Evolutionary conservation across 2,113 vertebrate genomes (phyloP), one percentile per base, ranked within the genome.

Genomic region (Rhizomys pruinosus): DNA sequence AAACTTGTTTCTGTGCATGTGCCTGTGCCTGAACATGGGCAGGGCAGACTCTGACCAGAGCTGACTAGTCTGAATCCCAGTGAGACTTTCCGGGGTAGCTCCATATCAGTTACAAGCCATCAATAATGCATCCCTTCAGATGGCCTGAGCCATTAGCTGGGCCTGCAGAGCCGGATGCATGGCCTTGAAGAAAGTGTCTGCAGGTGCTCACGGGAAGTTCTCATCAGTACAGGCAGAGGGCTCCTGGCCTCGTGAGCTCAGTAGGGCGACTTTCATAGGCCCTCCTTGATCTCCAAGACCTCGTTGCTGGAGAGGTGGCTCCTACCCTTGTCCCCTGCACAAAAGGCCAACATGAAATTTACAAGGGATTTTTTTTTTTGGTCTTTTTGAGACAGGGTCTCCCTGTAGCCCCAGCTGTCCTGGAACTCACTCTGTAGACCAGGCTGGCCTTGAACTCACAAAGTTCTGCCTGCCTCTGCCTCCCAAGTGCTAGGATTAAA

Each of bases 51-150:
- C 37, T 81, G 82, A 84, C 11, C 74, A 96, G 12, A 34, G 71
- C 79, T 95, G 81, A 90, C 90, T 89, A 69, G 93, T 71, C 73
- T 64, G 73, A 91, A 84, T 84, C 94, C 92, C 84, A 0, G 4
- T 7, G 93, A 95, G 93, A 90, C 63, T 32, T 69, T 87, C 87
- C 71, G 55, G 95, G 94, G 90, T 91, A 90, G 68, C 15, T 27
- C 61, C 44, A 2, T 85, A 81, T 94, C 76, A 92, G 76, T 97
- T 94, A 44, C 94, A 93, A 84, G 80, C 86, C 93, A 96, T 96
- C 82, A 96, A 91, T 94, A 92, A 96, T 95, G 87, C 72, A 91
- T 74, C 59, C 7, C 7, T 55, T 64, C 87, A 69, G 82, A 96
- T 84, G 73, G 93, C 94, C 93, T 32, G 69, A 91, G 88, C 82